Evolutionary conservation across 2,113 vertebrate genomes (phyloP).

Genomic region (Myotis brandtii): DNA sequence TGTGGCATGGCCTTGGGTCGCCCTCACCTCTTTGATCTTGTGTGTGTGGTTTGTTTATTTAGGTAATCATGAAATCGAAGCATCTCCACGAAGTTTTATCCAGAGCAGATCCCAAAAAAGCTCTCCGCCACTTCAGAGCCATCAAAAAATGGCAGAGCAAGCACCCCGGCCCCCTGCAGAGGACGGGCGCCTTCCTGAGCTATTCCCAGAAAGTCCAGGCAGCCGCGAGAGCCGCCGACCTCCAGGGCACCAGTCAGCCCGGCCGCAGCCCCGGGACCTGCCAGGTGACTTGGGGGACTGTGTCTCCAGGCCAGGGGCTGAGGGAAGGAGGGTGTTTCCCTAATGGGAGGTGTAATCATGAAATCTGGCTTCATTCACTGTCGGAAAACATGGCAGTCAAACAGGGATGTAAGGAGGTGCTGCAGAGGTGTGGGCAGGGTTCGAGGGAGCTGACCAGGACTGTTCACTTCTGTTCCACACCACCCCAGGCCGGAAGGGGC

Average conservation of each 20-base stretch:
- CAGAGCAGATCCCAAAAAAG: slow-evolving; percentile 88
- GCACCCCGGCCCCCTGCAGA: slow-evolving; percentile 80
- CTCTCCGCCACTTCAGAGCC: slow-evolving; percentile 88
- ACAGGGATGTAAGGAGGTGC: neutral
- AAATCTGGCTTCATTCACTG: neutral
- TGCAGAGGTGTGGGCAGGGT: neutral
- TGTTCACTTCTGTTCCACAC: neutral
- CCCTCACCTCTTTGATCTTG: neutral
- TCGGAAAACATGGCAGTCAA: neutral
- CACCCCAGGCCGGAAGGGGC: neutral
- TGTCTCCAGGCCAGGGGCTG: neutral
- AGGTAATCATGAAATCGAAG: slow-evolving; percentile 93
- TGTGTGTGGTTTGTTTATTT: neutral
- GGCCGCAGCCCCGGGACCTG: slow-evolving; percentile 85
- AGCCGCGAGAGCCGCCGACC: slow-evolving; percentile 82
- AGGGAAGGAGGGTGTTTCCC: neutral
- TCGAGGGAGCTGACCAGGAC: neutral
- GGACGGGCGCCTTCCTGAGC: slow-evolving; percentile 91
- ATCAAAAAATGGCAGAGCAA: slow-evolving; percentile 92
- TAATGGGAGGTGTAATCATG: neutral
- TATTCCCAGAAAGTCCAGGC: slow-evolving; percentile 93
- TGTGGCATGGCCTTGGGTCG: neutral
- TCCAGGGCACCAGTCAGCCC: slow-evolving; percentile 45
- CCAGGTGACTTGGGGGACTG: slow-evolving; percentile 85
- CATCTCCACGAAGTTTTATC: slow-evolving; percentile 91